These are phyloP conservation scores for Poeciliopsis infans DNA, from an alignment of 2,797 vertebrate species.

Conservation along the genomic window DNA sequence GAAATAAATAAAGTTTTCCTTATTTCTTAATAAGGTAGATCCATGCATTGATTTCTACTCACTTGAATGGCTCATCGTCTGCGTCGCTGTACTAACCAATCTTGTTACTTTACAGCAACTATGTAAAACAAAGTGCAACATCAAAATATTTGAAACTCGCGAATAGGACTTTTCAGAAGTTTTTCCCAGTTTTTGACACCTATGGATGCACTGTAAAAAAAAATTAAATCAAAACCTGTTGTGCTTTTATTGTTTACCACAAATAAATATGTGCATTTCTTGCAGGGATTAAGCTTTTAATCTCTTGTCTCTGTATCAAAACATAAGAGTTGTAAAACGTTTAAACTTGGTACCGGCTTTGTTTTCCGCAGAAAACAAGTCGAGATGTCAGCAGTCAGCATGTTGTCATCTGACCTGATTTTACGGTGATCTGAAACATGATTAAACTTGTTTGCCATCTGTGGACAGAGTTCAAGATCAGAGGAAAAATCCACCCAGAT, in stretches of 20 bases:
- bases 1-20: no score
- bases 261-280: background rate
- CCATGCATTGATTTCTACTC: background rate
- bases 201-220: background rate
- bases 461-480: conserved; percentile 48
- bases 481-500: conserved; percentile 66
- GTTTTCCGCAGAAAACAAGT: background rate
- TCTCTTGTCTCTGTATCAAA: background rate
- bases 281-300: background rate
- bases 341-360: conserved; percentile 3
- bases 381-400: conserved; percentile 7
- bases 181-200: background rate
- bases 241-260: background rate
- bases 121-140: background rate
- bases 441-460: conserved; percentile 67
- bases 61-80: background rate
- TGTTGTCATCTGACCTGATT: conserved; percentile 28
- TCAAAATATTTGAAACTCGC: background rate
- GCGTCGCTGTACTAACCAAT: background rate
- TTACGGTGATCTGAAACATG: conserved; percentile 59
- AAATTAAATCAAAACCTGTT: background rate
- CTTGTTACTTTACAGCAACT: background rate
- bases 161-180: background rate
- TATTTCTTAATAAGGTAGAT: background rate
- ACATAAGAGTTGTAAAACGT: background rate